Conservation (phyloP, 2,797 vertebrate species). For the Lycodopsis pacificus region DNA sequence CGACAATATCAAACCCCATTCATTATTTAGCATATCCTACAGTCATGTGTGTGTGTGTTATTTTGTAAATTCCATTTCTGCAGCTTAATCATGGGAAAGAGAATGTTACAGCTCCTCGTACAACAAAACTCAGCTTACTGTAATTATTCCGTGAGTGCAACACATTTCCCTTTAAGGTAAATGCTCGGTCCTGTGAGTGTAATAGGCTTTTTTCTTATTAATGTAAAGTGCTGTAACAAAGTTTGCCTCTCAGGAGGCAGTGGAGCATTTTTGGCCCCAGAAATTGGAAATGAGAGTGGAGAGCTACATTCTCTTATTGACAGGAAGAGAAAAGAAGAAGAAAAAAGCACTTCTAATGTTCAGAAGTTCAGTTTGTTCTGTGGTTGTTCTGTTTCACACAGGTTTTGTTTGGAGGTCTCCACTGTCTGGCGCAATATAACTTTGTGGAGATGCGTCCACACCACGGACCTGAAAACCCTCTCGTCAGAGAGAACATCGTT, state of each 20-base stretch:
- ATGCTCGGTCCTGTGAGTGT: slow-evolving; percentile 24
- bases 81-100: not conserved
- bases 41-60: slow-evolving; percentile 4
- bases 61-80: not conserved
- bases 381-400: not conserved
- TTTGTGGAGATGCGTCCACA: too few species aligned
- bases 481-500: not conserved
- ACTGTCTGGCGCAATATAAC: not conserved
- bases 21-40: slow-evolving; percentile 51
- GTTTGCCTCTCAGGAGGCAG: slow-evolving; percentile 17
- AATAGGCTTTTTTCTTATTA: slow-evolving; percentile 32
- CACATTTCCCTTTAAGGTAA: slow-evolving; percentile 41
- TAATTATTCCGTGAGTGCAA: slow-evolving; percentile 39
- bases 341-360: not conserved
- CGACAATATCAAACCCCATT: slow-evolving; percentile 48
- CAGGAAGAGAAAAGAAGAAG: not conserved
- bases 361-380: not conserved
- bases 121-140: slow-evolving; percentile 18
- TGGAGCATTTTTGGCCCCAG: not conserved
- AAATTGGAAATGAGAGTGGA: not conserved
- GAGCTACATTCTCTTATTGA: slow-evolving; percentile 8
- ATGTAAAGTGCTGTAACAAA: slow-evolving; percentile 21
- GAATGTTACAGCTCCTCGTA: not conserved
- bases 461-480: not conserved
- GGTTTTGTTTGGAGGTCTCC: not conserved